phyloP scores from a whole-genome alignment of 1,140 invertebrate genomes.

The Drosophila insularis region DNA sequence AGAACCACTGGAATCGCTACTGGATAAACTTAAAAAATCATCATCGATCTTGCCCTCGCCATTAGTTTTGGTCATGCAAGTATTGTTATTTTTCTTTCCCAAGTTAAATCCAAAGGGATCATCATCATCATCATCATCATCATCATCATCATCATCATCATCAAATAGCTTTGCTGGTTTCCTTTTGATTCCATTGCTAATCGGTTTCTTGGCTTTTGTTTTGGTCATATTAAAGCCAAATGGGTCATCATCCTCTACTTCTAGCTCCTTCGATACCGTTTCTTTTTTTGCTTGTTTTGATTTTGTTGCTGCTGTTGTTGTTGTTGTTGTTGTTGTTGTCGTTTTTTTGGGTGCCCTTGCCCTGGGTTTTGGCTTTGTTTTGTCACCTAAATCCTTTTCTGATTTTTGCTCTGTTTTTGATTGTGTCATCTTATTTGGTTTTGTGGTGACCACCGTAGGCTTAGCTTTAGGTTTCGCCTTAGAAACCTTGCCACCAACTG shows the following conservation, averaged over 20 bases:
- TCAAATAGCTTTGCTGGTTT: too few relatives aligned
- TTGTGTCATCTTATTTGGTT: not conserved
- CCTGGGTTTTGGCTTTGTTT: not conserved
- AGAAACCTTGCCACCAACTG: too few relatives aligned
- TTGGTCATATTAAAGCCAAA: too few relatives aligned
- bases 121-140: too few relatives aligned
- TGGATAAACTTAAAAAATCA: not conserved
- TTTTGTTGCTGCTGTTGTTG: not conserved
- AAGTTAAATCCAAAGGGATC: too few relatives aligned
- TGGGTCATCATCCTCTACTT: too few relatives aligned
- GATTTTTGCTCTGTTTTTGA: not conserved
- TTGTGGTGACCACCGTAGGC: not conserved
- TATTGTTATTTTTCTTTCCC: too few relatives aligned
- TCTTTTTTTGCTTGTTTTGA: not conserved
- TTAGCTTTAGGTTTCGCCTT: not conserved
- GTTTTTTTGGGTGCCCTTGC: not conserved
- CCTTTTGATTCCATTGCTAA: too few relatives aligned
- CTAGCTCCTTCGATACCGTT: not conserved
- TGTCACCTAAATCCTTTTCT: not conserved
- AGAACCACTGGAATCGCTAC: not conserved
- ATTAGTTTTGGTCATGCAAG: too few relatives aligned
- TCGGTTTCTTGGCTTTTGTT: too few relatives aligned
- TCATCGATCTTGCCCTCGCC: not conserved
- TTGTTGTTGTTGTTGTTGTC: not conserved
- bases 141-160: too few relatives aligned